Evolutionary conservation across 2,797 vertebrate genomes (phyloP).

Genomic region (Coendou prehensilis): DNA sequence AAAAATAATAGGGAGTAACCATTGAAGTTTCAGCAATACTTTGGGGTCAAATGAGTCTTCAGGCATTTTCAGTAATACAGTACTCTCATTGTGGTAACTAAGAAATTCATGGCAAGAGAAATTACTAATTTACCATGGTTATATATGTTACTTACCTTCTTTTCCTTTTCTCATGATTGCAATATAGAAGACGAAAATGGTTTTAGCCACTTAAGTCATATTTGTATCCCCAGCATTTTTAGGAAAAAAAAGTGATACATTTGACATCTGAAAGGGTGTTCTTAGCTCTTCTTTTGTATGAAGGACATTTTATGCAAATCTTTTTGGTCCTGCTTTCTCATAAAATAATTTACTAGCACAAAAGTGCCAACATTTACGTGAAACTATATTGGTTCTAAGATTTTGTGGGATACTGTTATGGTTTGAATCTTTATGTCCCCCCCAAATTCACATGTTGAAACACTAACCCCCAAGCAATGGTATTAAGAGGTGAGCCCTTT

Average conservation of each 20-base stretch:
- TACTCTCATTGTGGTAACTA: constrained; percentile 26
- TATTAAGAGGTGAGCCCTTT: background rate
- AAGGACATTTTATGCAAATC: background rate
- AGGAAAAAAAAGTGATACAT: background rate
- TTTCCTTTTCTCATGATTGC: background rate
- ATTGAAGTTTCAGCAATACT: background rate
- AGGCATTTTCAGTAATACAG: constrained; percentile 42
- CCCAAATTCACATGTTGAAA: background rate
- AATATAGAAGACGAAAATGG: background rate
- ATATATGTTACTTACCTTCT: background rate
- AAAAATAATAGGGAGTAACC: background rate
- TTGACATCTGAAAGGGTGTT: constrained; percentile 15
- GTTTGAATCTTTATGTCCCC: background rate
- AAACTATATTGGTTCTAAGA: background rate
- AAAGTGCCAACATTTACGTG: background rate
- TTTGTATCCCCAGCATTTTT: background rate
- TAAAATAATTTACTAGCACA: background rate
- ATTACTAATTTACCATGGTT: constrained; percentile 52
- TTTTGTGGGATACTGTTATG: background rate
- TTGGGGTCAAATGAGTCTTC: constrained; percentile 22
- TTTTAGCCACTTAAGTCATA: constrained; percentile 15
- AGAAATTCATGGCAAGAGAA: constrained; percentile 53
- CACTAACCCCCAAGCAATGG: background rate
- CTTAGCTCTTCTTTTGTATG: background rate
- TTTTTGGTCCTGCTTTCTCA: background rate